phyloP scores from a whole-genome alignment of 2,888 invertebrate species.

The Macrophya annulata region DNA sequence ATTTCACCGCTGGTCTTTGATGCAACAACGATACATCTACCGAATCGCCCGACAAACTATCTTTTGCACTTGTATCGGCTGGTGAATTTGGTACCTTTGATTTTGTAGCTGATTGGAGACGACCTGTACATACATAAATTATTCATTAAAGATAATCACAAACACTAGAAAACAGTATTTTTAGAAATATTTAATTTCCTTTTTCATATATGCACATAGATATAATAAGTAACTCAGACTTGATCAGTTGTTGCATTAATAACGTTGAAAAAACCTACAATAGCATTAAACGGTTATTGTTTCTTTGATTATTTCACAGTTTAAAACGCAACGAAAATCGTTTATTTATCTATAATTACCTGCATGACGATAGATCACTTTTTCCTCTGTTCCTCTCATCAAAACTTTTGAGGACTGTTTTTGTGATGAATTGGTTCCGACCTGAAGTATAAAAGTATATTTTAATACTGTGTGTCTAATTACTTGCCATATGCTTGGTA shows the following conservation, averaged over 20 bases:
- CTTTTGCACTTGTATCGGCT: constrained; percentile 48
- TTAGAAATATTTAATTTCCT: background rate
- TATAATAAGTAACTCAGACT: background rate
- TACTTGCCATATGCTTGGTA: background rate
- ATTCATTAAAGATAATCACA: background rate
- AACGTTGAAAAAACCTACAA: background rate
- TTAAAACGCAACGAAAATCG: constrained; percentile 14
- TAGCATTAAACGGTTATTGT: background rate
- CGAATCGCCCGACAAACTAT: constrained; percentile 59
- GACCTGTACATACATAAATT: constrained; percentile 29
- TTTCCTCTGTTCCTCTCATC: constrained; percentile 66
- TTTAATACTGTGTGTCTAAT: background rate
- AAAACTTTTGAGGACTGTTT: constrained; percentile 64
- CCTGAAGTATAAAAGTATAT: constrained; percentile 48
- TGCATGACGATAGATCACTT: constrained; percentile 70
- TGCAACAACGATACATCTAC: constrained; percentile 66
- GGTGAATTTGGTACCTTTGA: background rate
- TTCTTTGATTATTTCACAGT: background rate
- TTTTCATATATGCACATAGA: background rate
- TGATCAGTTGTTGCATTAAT: background rate
- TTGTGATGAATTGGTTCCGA: constrained; percentile 59
- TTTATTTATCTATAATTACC: constrained; percentile 61
- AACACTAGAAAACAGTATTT: background rate
- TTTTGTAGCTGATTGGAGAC: constrained; percentile 31
- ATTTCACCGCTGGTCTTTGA: constrained; percentile 64